These are phyloP conservation scores for Montipora capitata DNA, from an alignment of 92 coral and sea anemone genomes.

Conservation along the genomic window DNA sequence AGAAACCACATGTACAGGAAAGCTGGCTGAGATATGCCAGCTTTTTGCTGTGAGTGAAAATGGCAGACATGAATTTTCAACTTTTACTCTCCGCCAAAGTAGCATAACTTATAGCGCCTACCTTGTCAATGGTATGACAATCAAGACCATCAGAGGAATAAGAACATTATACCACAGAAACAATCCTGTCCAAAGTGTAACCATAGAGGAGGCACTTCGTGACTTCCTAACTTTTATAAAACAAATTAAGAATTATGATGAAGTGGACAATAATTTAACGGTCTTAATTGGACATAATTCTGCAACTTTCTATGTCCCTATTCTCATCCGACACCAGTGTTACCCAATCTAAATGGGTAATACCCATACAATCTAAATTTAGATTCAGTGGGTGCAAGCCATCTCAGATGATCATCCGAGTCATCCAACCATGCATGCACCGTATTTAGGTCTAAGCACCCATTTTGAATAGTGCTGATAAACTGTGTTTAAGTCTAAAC, in stretches of 20 bases:
- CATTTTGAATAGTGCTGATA: too few relatives aligned
- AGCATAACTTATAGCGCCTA: conserved; percentile 36
- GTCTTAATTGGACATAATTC: conserved; percentile 44
- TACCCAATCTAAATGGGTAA: too few relatives aligned
- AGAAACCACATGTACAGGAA: conserved; percentile 41
- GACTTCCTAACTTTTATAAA: neutral
- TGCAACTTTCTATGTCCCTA: conserved; percentile 31
- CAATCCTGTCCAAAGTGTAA: conserved; percentile 24
- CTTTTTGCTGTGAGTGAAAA: conserved; percentile 17
- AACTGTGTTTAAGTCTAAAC: too few relatives aligned
- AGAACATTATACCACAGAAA: neutral
- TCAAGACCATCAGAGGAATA: conserved; percentile 23
- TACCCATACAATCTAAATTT: too few relatives aligned
- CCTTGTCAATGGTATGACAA: conserved; percentile 7
- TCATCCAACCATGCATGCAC: too few relatives aligned
- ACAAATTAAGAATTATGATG: conserved; percentile 3
- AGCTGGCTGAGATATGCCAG: conserved; percentile 27
- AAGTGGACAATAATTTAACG: conserved; percentile 26
- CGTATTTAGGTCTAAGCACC: too few relatives aligned
- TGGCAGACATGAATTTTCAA: conserved; percentile 10
- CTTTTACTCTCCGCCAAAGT: conserved; percentile 19
- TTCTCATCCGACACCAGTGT: conserved; percentile 33
- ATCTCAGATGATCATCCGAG: too few relatives aligned
- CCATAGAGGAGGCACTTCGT: conserved; percentile 13
- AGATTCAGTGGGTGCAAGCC: too few relatives aligned